A percentile compares a stretch with the other conserved stretches of the same genome.
These are phyloP conservation scores for Dryobota labecula DNA, from an alignment of 2,888 invertebrate species.

Conservation along the genomic window DNA sequence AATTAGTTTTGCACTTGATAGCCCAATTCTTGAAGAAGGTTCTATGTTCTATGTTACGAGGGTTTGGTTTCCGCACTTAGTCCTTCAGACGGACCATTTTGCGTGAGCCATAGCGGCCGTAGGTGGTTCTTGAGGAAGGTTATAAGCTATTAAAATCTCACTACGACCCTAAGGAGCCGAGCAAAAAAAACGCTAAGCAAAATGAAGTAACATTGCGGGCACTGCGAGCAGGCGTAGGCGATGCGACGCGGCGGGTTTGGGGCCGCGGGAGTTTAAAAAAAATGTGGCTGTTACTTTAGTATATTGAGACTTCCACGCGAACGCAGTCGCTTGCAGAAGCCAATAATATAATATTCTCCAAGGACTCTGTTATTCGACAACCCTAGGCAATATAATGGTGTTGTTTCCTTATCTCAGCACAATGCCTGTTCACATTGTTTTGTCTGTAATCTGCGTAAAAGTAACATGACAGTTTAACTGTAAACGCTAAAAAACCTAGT, in stretches of 20 bases:
- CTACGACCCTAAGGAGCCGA: not conserved
- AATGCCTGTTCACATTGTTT: conserved; percentile 69
- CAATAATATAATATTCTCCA: not conserved
- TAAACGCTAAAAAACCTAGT: conserved; percentile 42
- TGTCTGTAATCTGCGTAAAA: conserved; percentile 56
- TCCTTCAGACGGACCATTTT: no score
- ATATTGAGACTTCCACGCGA: not conserved
- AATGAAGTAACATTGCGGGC: not conserved
- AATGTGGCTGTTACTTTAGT: not conserved
- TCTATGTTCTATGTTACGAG: no score
- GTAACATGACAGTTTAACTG: conserved; percentile 42
- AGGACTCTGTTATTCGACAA: conserved; percentile 35
- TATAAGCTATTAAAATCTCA: not conserved
- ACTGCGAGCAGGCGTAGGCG: not conserved
- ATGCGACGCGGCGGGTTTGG: not conserved
- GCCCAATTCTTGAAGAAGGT: not conserved
- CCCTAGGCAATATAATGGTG: conserved; percentile 68
- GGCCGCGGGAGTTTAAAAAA: not conserved
- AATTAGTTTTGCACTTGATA: not conserved
- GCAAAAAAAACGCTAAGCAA: not conserved
- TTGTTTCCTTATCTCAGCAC: conserved; percentile 70
- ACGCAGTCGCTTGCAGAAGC: not conserved
- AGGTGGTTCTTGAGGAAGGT: not conserved
- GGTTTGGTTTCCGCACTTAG: no score
- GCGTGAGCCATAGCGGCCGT: no score